These are phyloP conservation scores for Actinopyga echinites DNA, from an alignment of 53 echinoderm and acorn worm genomes.

Conservation along the genomic window DNA sequence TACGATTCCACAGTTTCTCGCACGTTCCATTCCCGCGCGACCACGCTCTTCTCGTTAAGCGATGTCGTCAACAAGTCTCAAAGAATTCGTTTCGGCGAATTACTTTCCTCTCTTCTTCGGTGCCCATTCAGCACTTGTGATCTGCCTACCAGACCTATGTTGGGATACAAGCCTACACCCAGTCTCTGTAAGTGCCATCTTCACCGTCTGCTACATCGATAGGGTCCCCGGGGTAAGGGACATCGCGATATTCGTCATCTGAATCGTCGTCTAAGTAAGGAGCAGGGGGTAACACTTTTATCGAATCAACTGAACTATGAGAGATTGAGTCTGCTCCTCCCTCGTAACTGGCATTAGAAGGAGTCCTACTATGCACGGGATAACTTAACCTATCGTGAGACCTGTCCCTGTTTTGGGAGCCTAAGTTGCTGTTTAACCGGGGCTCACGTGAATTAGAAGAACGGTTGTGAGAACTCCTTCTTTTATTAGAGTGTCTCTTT, in stretches of 20 bases:
- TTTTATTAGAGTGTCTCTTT: neutral
- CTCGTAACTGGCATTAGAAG: slow-evolving; percentile 13
- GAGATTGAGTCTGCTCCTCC: slow-evolving; percentile 2
- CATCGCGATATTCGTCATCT: slow-evolving; percentile 3
- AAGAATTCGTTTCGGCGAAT: too few species aligned
- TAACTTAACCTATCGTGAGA: neutral
- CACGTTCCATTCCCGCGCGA: too few species aligned
- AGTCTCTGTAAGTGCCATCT: slow-evolving; percentile 18
- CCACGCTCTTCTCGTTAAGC: too few species aligned
- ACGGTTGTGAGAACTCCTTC: neutral
- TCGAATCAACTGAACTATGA: slow-evolving; percentile 2
- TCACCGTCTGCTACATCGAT: neutral
- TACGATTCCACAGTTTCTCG: too few species aligned
- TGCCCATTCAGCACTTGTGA: too few species aligned
- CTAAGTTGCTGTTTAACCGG: neutral
- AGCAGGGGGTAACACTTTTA: slow-evolving; percentile 20
- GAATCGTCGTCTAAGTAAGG: slow-evolving; percentile 25
- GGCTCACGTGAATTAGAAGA: slow-evolving; percentile 6
- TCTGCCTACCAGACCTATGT: neutral
- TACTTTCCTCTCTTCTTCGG: too few species aligned
- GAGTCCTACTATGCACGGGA: slow-evolving; percentile 19
- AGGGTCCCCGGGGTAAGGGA: neutral
- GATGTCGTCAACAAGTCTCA: too few species aligned
- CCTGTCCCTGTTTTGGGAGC: neutral
- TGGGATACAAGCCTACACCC: slow-evolving; percentile 3